phyloP scores from a whole-genome alignment of 2,888 invertebrate species.

The Rosalia funebris region DNA sequence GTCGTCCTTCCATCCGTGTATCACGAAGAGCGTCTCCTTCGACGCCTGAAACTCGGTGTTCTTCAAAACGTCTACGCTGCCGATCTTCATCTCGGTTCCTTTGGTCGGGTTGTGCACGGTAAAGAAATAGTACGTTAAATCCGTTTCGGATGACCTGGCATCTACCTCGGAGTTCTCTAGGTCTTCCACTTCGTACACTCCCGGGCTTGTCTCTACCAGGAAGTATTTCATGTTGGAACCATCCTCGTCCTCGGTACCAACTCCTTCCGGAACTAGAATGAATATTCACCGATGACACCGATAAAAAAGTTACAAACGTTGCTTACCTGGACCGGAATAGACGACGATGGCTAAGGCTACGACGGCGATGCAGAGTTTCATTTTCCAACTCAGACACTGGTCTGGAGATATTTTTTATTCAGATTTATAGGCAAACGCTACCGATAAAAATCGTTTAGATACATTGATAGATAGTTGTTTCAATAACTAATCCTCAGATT shows the following conservation, averaged over 20 bases:
- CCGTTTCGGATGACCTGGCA: slow-evolving; percentile 31
- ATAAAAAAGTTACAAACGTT: too few relatives aligned
- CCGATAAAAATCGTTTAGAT: too few relatives aligned
- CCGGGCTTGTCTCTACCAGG: slow-evolving; percentile 35
- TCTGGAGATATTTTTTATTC: too few relatives aligned
- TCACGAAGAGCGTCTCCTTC: slow-evolving; percentile 50
- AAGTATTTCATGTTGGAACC: slow-evolving; percentile 29
- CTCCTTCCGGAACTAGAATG: neutral
- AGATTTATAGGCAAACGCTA: too few relatives aligned
- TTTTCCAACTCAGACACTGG: too few relatives aligned
- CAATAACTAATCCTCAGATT: too few relatives aligned
- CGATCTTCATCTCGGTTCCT: slow-evolving; percentile 31
- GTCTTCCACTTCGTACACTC: slow-evolving; percentile 37
- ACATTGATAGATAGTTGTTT: too few relatives aligned
- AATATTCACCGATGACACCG: neutral
- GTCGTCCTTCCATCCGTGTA: slow-evolving; percentile 56
- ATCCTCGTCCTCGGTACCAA: neutral
- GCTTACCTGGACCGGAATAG: neutral
- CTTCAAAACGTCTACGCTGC: slow-evolving; percentile 22
- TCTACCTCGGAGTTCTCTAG: slow-evolving; percentile 15
- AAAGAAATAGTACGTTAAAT: slow-evolving; percentile 49
- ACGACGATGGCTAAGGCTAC: neutral
- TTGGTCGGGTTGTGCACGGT: slow-evolving; percentile 41
- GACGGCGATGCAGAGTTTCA: neutral
- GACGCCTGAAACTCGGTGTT: slow-evolving; percentile 42